Evolutionary conservation across 1,140 invertebrate species (phyloP), one percentile per base, ranked within the genome.

Genomic region (Bursaphelenchus mucronatus): DNA sequence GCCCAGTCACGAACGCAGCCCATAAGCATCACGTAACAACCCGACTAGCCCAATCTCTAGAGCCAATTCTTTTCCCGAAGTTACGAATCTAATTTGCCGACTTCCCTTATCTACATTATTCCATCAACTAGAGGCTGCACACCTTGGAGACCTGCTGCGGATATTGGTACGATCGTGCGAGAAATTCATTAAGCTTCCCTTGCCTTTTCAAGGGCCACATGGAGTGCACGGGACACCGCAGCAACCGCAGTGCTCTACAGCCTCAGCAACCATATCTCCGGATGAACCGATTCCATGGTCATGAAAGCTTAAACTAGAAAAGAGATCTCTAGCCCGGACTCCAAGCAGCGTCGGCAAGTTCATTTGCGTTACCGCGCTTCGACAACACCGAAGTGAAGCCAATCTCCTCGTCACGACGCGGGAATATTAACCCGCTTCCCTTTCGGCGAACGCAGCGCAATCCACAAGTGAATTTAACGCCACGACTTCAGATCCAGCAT

Each of bases 71-170:
- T 88, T 84, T 88, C 84, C 87, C 87, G 84, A 88, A 88, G 87
- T 88, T 88, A 89, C 87, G 87, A 87, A 88, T 89, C 87, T 83
- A 87, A 85, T 87, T 89, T 88, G 84, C 84, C 86, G 86, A 89
- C 87, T 88, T 88, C 87, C 88, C 88, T 90, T 90, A 89, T 86
- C 88, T 89, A 89, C 88, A 89, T 89, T 89, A 86, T 85, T 89
- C 87, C 88, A 89, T 88, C 87, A 78, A 89, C 88, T 88, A 90
- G 88, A 90, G 89, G 88, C 88, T 90, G 84, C 87, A 88, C 85
- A 89, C 88, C 89, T 89, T 88, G 88, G 88, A 90, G 88, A 90
- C 88, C 88, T 88, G 87, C 86, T 89, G 87, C 87, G 87, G 88
- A 87, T 88, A 88, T 88, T 84, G 86, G 87, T 88, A 89, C 87